phyloP scores from a whole-genome alignment of 1,140 invertebrate genomes.

The Xylocopa sonorina region DNA sequence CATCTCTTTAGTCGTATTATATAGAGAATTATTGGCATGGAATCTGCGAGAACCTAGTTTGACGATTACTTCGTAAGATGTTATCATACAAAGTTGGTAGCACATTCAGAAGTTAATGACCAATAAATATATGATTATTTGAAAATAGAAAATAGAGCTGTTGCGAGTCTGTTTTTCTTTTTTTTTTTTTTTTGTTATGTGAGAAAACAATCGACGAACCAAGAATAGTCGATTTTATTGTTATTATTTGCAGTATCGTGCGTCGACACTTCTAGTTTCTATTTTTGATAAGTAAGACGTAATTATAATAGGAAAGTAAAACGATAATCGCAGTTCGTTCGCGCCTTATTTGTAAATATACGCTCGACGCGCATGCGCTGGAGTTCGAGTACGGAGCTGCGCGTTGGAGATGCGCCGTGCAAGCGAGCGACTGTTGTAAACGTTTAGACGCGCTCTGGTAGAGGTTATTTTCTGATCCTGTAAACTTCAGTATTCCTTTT shows the following conservation, averaged over 20 bases:
- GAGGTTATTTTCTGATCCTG: background rate
- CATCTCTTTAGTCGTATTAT: background rate
- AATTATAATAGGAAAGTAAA: background rate
- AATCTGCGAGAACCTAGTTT: conserved; percentile 11
- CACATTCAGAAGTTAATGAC: background rate
- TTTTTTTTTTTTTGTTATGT: background rate
- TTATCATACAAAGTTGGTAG: conserved; percentile 15
- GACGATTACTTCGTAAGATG: background rate
- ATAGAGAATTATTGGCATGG: conserved; percentile 10
- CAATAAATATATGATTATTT: conserved; percentile 37
- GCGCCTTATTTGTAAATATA: background rate
- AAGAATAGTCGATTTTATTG: background rate
- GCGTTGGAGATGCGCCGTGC: too few relatives aligned
- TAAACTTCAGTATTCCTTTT: background rate
- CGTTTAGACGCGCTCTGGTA: background rate
- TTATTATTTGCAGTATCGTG: background rate
- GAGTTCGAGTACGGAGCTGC: background rate
- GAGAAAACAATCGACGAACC: background rate
- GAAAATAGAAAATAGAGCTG: conserved; percentile 13
- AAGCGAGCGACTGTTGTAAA: background rate
- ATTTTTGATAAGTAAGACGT: background rate
- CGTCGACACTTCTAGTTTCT: background rate
- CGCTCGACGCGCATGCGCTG: background rate
- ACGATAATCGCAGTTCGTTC: background rate
- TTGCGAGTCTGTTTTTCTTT: background rate